phyloP scores from a whole-genome alignment of 2,888 invertebrate species.

The Pterostichus madidus region DNA sequence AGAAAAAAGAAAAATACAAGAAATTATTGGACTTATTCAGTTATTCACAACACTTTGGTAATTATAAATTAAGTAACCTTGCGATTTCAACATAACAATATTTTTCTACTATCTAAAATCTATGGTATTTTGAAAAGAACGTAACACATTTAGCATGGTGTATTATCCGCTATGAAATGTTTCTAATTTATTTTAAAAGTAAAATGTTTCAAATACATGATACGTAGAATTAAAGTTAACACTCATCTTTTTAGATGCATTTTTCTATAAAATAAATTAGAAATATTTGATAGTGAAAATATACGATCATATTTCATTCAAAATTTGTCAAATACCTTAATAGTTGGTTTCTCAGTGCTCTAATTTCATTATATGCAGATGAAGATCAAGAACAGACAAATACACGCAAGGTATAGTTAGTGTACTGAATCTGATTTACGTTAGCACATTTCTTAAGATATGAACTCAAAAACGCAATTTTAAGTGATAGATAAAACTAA shows the following conservation, averaged over 20 bases:
- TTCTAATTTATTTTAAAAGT: too few relatives aligned
- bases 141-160: too few relatives aligned
- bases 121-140: too few relatives aligned
- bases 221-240: too few relatives aligned
- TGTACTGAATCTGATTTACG: background rate
- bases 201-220: too few relatives aligned
- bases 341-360: constrained; percentile 2
- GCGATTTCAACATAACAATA: background rate
- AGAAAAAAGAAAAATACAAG: background rate
- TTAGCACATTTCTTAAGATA: background rate
- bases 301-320: too few relatives aligned
- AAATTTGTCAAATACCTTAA: too few relatives aligned
- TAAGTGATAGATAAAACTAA: background rate
- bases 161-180: too few relatives aligned
- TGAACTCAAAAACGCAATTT: background rate
- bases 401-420: background rate
- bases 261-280: too few relatives aligned
- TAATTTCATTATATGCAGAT: constrained; percentile 37
- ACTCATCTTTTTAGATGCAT: too few relatives aligned
- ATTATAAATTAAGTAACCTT: constrained; percentile 12
- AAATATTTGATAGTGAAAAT: too few relatives aligned
- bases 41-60: background rate
- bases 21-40: background rate
- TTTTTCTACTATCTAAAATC: background rate
- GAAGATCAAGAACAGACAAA: background rate